Evolutionary conservation across 2,888 invertebrate species (phyloP).

Genomic region (Dasysyrphus tricinctus): DNA sequence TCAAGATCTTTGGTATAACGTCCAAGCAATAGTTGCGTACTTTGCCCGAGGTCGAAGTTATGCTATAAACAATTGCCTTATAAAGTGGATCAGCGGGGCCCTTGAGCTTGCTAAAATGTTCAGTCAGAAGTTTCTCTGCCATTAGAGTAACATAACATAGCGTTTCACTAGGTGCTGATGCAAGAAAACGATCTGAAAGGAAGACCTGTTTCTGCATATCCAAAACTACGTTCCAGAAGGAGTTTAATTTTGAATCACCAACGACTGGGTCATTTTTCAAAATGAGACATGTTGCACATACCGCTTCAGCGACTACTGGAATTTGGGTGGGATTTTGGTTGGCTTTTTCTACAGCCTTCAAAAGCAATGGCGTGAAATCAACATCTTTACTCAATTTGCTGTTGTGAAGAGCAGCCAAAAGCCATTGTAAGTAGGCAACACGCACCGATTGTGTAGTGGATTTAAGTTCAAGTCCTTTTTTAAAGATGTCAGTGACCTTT

Average conservation of each 20-base stretch:
- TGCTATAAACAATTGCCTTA: conserved; percentile 88
- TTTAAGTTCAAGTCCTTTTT: conserved; percentile 90
- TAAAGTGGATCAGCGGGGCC: conserved; percentile 88
- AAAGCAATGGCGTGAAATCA: conserved; percentile 86
- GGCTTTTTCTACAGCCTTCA: conserved; percentile 90
- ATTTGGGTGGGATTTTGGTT: conserved; percentile 89
- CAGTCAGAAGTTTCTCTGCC: conserved; percentile 88
- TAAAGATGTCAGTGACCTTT: conserved; percentile 87
- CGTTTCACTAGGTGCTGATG: conserved; percentile 89
- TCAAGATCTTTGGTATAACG: conserved; percentile 86
- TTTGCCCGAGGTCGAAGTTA: conserved; percentile 86
- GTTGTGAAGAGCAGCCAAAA: conserved; percentile 87
- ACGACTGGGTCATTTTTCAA: conserved; percentile 86
- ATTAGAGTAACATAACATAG: conserved; percentile 89
- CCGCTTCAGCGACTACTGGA: conserved; percentile 88
- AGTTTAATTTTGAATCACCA: conserved; percentile 83
- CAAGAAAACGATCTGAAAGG: conserved; percentile 91
- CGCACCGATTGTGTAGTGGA: conserved; percentile 90
- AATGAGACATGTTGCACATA: conserved; percentile 88
- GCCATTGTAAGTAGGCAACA: conserved; percentile 90
- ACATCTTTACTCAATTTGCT: conserved; percentile 83
- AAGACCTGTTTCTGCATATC: conserved; percentile 92
- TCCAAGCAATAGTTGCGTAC: conserved; percentile 87
- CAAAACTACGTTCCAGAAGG: conserved; percentile 88
- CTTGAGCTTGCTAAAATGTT: conserved; percentile 88